A percentile compares a stretch with the other conserved stretches of the same genome.
Evolutionary conservation across 2,797 vertebrate genomes (phyloP).

Genomic region (Lateolabrax maculatus): DNA sequence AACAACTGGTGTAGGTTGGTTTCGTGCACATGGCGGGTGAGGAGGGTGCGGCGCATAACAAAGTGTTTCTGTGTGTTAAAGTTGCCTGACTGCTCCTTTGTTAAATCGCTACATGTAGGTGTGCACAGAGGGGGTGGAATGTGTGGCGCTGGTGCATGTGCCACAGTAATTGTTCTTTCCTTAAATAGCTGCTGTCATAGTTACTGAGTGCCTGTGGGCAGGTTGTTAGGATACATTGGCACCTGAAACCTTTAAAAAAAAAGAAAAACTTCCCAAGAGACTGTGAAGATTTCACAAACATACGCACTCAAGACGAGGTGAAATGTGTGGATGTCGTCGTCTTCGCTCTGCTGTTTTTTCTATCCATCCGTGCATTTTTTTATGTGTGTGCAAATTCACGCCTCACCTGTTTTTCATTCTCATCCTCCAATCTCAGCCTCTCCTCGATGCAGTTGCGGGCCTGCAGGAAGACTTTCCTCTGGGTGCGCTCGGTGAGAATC

Average conservation of each 20-base stretch:
- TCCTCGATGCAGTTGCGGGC: constrained; percentile 96
- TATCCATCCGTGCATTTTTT: background rate
- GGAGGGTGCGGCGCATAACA: constrained; percentile 25
- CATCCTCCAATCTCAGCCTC: constrained; percentile 93
- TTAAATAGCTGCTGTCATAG: constrained; percentile 86
- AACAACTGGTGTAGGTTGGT: constrained; percentile 24
- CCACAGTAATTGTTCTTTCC: constrained; percentile 83
- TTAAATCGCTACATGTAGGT: constrained; percentile 67
- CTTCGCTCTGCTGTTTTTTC: background rate
- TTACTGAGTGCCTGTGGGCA: constrained; percentile 78
- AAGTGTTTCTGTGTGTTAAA: constrained; percentile 68
- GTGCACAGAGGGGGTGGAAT: constrained; percentile 61
- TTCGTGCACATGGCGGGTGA: background rate
- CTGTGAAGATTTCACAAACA: constrained; percentile 32
- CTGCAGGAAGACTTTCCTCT: constrained; percentile 96
- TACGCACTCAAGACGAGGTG: background rate
- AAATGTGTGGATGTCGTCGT: background rate
- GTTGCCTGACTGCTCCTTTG: constrained; percentile 69
- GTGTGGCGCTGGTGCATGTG: constrained; percentile 66
- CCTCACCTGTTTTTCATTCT: constrained; percentile 98
- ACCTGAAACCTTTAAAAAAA: constrained; percentile 71
- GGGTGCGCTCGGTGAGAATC: constrained; percentile 93
- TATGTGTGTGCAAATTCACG: constrained; percentile 48
- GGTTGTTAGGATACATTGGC: constrained; percentile 76
- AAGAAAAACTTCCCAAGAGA: constrained; percentile 43